Percentiles rank a stretch among this genome's conserved stretches.
Evolutionary conservation across 2,888 invertebrate genomes (phyloP).

Genomic region (Parapristionchus giblindavisi): DNA sequence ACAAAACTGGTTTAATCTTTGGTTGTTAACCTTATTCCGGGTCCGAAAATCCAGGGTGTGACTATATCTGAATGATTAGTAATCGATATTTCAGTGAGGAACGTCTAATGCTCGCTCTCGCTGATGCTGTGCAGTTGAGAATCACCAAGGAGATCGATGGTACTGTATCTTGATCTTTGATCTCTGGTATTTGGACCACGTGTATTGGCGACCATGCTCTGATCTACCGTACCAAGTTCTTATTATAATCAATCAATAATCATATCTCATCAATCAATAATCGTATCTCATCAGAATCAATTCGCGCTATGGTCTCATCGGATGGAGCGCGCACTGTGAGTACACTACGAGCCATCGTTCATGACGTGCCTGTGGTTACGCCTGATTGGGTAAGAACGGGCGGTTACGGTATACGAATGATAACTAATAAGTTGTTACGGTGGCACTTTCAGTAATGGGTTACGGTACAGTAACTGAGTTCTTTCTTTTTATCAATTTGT

Average conservation of each 20-base stretch:
- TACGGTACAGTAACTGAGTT: slow-evolving; percentile 1
- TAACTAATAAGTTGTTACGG: no score
- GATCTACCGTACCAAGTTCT: not conserved
- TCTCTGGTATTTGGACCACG: not conserved
- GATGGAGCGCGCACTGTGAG: slow-evolving; percentile 31
- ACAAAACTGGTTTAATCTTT: not conserved
- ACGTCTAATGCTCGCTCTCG: slow-evolving; percentile 19
- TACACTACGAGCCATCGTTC: slow-evolving; percentile 32
- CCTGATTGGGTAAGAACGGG: slow-evolving; percentile 36
- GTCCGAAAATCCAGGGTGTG: not conserved
- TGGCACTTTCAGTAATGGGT: no score
- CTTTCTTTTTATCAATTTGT: not conserved
- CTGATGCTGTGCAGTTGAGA: slow-evolving; percentile 25
- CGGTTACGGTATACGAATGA: no score
- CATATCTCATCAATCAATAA: not conserved
- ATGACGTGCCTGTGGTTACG: slow-evolving; percentile 34
- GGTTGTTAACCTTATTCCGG: no score
- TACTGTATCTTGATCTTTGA: not conserved
- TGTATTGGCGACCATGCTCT: not conserved
- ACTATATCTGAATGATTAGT: not conserved
- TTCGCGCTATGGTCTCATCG: slow-evolving; percentile 24
- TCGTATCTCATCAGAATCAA: slow-evolving; percentile 12
- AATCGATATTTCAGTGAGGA: slow-evolving; percentile 8
- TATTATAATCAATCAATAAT: not conserved
- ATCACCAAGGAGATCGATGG: slow-evolving; percentile 33